Evolutionary conservation across 2,888 invertebrate genomes (phyloP), one percentile per base, ranked within the genome.

Genomic region (Drosophila neutralis): DNA sequence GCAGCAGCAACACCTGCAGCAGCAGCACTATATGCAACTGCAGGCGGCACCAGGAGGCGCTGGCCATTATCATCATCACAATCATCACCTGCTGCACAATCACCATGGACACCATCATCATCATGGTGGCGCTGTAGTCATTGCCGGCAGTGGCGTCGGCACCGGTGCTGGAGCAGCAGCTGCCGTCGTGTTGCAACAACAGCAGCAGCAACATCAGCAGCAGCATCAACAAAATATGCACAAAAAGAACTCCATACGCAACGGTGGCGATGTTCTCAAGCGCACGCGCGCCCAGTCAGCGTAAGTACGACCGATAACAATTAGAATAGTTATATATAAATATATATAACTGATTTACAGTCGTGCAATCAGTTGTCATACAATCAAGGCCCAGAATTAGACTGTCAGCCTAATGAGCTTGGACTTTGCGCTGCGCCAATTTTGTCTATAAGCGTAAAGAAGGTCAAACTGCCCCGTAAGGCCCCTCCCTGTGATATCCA

Each of bases 251-350:
- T 94, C 95, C 31, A 94, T 95, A 52, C 93, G 95, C 67, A 95
- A 94, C 88, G 91, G 94, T 76, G 95, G 94, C 61, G 95, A 95
- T 90, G 94, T 95, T 62, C 92, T 95, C 80, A 95, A 96, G 91
- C 94, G 95, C 74, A 95, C 95, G 82, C 93, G 95, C 90, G 94
- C 95, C 79, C 95, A 95, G 92, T 94, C 94, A 83, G 95, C 95
- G 95, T 95, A 94, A 95, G 95, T 95, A 48, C 13, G 21, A 18
- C 24, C 21, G 35, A 29, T 38, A 11, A 15, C 24, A 15, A 45
- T 5, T 45, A 4, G 24, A 45, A 24, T 45, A 15, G 29, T 35
- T 56, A 15, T 29, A 40, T 38, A 4, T 45, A 36, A 42, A 40
- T 56, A 15, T 40, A 40, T 38, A 4, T 8, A 42, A 40, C 4